phyloP scores from a whole-genome alignment of 2,888 invertebrate species.

The Plagodis pulveraria region DNA sequence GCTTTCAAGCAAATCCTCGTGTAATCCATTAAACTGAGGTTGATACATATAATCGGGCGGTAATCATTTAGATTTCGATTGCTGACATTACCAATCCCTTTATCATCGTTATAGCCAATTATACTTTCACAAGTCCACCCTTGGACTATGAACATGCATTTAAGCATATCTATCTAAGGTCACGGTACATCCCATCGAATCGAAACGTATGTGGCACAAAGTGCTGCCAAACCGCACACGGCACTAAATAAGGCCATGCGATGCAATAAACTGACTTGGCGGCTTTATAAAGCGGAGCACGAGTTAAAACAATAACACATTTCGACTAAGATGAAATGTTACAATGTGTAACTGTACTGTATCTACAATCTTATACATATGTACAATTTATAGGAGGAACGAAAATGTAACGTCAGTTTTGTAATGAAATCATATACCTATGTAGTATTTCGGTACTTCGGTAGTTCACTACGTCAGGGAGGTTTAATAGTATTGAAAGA shows the following conservation, averaged over 20 bases:
- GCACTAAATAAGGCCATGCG: slow-evolving; percentile 52
- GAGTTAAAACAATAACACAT: slow-evolving; percentile 72
- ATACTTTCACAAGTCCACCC: slow-evolving; percentile 16
- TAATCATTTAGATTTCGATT: neutral
- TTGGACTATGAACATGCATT: slow-evolving; percentile 4
- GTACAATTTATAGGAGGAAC: no score
- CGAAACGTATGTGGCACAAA: slow-evolving; percentile 28
- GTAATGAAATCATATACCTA: no score
- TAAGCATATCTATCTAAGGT: slow-evolving; percentile 19
- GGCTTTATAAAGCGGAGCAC: slow-evolving; percentile 56
- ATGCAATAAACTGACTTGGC: slow-evolving; percentile 44
- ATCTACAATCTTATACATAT: neutral
- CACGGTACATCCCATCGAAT: slow-evolving; percentile 24
- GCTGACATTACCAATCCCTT: slow-evolving; percentile 2
- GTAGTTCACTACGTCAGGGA: no score
- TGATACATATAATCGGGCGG: neutral
- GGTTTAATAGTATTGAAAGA: no score
- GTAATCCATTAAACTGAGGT: no score
- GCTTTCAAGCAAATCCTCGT: no score
- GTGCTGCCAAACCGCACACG: slow-evolving; percentile 35
- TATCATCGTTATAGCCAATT: neutral
- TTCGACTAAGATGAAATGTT: slow-evolving; percentile 60
- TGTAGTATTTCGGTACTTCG: no score
- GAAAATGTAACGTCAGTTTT: neutral
- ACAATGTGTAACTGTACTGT: slow-evolving; percentile 40